Conservation (phyloP, 2,888 invertebrate species). For the Acrocyrtus sp. region DNA sequence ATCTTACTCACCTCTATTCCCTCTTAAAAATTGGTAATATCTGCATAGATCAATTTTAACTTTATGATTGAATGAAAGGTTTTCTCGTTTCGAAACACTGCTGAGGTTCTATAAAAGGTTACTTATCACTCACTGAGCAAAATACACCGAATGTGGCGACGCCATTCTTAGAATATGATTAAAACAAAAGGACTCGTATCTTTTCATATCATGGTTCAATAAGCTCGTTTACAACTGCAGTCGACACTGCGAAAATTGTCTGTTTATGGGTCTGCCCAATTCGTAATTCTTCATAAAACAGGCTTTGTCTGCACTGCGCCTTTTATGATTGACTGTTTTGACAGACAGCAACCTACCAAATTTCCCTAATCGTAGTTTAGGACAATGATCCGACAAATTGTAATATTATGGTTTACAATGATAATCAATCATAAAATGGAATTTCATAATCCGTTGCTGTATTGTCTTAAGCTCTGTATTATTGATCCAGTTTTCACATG, state of each 20-base stretch:
- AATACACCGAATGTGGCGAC: background rate
- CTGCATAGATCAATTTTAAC: conserved; percentile 28
- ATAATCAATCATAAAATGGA: conserved; percentile 29
- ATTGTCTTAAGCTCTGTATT: conserved; percentile 29
- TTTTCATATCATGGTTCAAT: conserved; percentile 3
- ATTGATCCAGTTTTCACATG: conserved; percentile 22
- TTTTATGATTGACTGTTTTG: background rate
- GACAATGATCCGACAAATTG: conserved; percentile 28
- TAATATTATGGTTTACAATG: conserved; percentile 35
- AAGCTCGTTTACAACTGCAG: too few relatives aligned
- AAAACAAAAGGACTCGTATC: background rate
- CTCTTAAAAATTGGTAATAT: conserved; percentile 12
- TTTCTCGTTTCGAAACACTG: background rate
- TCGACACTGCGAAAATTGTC: too few relatives aligned
- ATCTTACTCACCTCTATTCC: conserved; percentile 22
- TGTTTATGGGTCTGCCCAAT: background rate
- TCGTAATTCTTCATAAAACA: background rate
- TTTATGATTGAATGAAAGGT: too few relatives aligned
- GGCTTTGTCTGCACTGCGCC: background rate
- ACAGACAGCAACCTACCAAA: conserved; percentile 8
- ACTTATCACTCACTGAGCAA: background rate
- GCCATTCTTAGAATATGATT: background rate
- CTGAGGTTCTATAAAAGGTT: background rate
- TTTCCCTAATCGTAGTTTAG: conserved; percentile 1
- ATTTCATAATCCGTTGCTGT: conserved; percentile 37